Conservation (phyloP, 2,113 vertebrate species). For the Hippocampus barbouri region DNA sequence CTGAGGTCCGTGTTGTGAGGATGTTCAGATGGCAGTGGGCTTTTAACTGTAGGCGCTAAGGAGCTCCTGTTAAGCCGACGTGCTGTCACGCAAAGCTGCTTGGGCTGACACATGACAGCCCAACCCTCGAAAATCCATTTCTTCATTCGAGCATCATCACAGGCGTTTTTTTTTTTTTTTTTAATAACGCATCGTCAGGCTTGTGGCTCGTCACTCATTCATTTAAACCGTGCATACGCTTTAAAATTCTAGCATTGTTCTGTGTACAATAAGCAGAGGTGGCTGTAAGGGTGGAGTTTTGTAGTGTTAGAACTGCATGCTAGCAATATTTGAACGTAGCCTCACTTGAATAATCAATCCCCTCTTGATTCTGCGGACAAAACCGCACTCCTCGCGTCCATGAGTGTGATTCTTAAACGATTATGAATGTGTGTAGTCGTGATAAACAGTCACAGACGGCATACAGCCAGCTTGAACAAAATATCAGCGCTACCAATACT, state of each 20-base stretch:
- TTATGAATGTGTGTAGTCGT: too few relatives aligned
- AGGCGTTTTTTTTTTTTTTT: background rate
- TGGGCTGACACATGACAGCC: slow-evolving; percentile 28
- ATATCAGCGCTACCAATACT: too few relatives aligned
- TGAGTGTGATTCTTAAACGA: background rate
- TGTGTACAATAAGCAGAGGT: background rate
- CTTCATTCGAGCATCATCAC: background rate
- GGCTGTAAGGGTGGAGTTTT: background rate
- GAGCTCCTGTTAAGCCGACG: slow-evolving; percentile 18
- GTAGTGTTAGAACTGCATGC: background rate
- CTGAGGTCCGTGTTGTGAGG: background rate
- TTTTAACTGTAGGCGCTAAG: slow-evolving; percentile 29
- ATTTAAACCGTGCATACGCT: background rate
- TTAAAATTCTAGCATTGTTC: background rate
- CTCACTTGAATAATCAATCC: slow-evolving; percentile 1
- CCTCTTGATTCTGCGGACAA: background rate
- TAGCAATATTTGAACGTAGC: background rate
- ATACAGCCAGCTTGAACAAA: too few relatives aligned
- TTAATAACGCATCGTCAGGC: too few relatives aligned
- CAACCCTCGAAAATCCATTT: background rate
- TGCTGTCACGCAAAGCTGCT: slow-evolving; percentile 30
- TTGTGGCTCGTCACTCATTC: background rate
- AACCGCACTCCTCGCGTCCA: too few relatives aligned
- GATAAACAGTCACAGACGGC: too few relatives aligned
- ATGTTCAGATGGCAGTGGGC: slow-evolving; percentile 40